These are phyloP conservation scores for Psilopsiagon aymara DNA, from an alignment of 2,113 vertebrate species.

Conservation along the genomic window DNA sequence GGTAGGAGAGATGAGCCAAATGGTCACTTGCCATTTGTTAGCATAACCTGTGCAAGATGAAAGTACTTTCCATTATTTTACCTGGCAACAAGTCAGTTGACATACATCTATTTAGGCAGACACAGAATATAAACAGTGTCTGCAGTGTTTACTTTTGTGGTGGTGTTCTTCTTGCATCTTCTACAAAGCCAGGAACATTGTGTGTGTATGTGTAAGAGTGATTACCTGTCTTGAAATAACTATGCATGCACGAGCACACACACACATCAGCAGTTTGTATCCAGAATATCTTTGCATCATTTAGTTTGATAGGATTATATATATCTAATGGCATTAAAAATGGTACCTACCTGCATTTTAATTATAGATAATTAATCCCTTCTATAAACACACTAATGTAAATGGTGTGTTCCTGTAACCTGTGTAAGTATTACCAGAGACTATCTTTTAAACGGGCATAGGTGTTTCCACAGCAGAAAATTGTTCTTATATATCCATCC, in stretches of 20 bases:
- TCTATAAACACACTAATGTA: not conserved
- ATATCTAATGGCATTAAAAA: not conserved
- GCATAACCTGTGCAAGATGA: fast-evolving
- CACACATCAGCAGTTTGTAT: not conserved
- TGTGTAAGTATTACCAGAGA: not conserved
- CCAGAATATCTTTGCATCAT: not conserved
- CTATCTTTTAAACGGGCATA: not conserved
- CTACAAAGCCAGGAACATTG: not conserved
- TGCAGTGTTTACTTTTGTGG: not conserved
- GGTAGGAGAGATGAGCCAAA: slow-evolving; percentile 67
- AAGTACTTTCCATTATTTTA: not conserved
- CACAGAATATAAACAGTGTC: not conserved
- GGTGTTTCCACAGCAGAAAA: not conserved
- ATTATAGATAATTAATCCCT: not conserved
- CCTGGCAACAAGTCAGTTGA: not conserved
- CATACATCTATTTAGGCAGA: not conserved
- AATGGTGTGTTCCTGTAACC: not conserved
- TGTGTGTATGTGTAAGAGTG: no score
- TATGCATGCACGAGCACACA: not conserved
- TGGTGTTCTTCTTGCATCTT: not conserved
- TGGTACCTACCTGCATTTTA: not conserved
- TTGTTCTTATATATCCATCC: not conserved
- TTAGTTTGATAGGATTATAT: not conserved
- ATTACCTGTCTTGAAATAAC: not conserved
- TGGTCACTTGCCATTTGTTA: fast-evolving